A percentile compares a stretch with the other conserved stretches of the same genome.
These are phyloP conservation scores for Podotricha telesiphe DNA, from an alignment of 2,888 invertebrate species.

Conservation along the genomic window DNA sequence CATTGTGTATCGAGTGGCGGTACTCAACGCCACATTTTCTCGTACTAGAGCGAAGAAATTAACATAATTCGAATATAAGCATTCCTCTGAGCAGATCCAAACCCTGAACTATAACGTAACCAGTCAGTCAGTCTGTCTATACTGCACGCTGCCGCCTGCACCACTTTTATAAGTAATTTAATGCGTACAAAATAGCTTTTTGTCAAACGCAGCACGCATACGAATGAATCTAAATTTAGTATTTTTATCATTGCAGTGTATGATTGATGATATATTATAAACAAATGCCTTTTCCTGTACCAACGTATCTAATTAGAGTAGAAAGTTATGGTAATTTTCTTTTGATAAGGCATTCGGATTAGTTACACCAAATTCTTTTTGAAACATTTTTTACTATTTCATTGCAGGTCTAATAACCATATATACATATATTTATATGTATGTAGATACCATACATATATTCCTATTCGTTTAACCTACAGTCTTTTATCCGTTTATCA, in stretches of 20 bases:
- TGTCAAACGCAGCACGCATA: slow-evolving; percentile 28
- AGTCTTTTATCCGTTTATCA: no score
- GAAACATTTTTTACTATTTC: not conserved
- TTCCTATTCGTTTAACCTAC: no score
- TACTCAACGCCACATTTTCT: no score
- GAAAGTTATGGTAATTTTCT: slow-evolving; percentile 34
- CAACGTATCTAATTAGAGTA: slow-evolving; percentile 26
- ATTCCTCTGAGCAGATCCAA: no score
- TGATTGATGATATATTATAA: slow-evolving; percentile 39
- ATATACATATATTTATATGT: not conserved
- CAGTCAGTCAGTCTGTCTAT: no score
- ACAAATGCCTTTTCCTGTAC: slow-evolving; percentile 30
- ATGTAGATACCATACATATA: not conserved
- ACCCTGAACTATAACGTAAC: no score
- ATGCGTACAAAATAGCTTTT: slow-evolving; percentile 18
- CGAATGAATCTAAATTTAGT: slow-evolving; percentile 28
- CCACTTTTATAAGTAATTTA: not conserved
- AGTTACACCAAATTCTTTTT: not conserved
- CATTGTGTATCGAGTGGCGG: no score
- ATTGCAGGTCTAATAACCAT: not conserved
- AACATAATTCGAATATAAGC: no score
- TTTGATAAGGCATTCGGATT: slow-evolving; percentile 4
- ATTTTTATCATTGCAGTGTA: slow-evolving; percentile 31
- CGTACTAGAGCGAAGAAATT: no score
- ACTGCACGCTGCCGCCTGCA: no score